These are phyloP conservation scores for Hippocampus mohnikei DNA, from an alignment of 2,113 vertebrate species.

Conservation along the genomic window DNA sequence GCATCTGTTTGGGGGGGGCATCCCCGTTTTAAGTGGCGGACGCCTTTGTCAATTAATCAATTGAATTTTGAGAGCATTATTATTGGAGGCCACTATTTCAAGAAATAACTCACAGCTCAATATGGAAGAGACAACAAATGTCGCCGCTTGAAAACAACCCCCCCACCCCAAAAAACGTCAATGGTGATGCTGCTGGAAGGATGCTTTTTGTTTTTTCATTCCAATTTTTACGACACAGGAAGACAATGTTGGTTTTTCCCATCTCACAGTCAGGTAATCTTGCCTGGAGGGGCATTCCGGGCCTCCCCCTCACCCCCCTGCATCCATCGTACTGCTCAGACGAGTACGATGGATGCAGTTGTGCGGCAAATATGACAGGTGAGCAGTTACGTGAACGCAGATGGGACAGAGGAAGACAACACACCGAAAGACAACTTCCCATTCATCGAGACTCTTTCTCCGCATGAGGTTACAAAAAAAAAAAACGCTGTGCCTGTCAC, in stretches of 20 bases:
- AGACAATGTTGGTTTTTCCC: background rate
- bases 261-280: constrained; percentile 11
- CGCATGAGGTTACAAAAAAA: constrained; percentile 28
- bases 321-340: constrained; percentile 6
- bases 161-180: too few relatives aligned
- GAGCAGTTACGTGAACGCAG: constrained; percentile 15
- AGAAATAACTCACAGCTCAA: background rate
- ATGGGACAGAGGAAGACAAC: constrained; percentile 25
- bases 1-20: too few relatives aligned
- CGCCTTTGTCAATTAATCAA: too few relatives aligned
- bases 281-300: constrained; percentile 20
- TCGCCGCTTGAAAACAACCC: too few relatives aligned
- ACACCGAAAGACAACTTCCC: constrained; percentile 45
- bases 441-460: constrained; percentile 29
- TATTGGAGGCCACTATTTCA: background rate
- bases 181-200: background rate
- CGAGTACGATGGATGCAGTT: constrained; percentile 5
- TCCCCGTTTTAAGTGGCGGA: too few relatives aligned
- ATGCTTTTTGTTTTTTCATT: background rate
- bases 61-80: too few relatives aligned
- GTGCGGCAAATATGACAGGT: constrained; percentile 14
- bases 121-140: too few relatives aligned
- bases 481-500: constrained; percentile 54
- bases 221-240: background rate
- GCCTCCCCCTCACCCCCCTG: too few relatives aligned